Percentiles rank a stretch among this genome's conserved stretches.
Evolutionary conservation across 1,140 invertebrate species (phyloP).

Genomic region (Dreissena polymorpha): DNA sequence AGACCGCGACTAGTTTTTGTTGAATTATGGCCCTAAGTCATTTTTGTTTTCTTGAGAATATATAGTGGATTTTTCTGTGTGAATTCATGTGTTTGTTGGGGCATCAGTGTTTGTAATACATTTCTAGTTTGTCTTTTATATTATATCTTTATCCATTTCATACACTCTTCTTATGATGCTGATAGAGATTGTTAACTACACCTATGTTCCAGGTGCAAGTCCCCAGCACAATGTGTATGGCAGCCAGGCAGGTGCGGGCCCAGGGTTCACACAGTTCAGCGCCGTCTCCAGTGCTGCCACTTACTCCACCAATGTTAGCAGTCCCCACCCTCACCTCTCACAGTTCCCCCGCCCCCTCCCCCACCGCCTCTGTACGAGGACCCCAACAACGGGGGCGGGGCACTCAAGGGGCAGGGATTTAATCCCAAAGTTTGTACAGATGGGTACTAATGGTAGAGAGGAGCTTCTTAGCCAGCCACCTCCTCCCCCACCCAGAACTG

Average conservation of each 20-base stretch:
- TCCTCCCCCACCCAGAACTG: conserved; percentile 30
- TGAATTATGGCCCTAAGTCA: no score
- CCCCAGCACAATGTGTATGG: conserved; percentile 12
- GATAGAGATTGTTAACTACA: no score
- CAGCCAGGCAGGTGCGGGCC: neutral
- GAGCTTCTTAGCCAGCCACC: conserved; percentile 28
- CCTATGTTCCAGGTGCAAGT: neutral
- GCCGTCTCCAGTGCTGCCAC: neutral
- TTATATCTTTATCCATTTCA: no score
- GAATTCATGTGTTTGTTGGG: no score
- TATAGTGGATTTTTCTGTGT: no score
- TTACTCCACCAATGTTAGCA: conserved; percentile 10
- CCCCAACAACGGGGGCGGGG: conserved; percentile 12
- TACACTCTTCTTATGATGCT: no score
- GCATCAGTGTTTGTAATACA: no score
- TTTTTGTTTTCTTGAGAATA: no score
- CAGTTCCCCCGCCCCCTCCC: conserved; percentile 34
- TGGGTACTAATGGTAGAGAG: conserved; percentile 3
- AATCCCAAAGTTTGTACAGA: conserved; percentile 30
- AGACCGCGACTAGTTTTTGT: no score
- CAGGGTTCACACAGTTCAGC: conserved; percentile 25
- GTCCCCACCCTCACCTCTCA: conserved; percentile 19
- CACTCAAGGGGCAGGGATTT: conserved; percentile 7
- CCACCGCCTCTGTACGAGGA: conserved; percentile 27
- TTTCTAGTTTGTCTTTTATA: no score